Base-by-base conservation (phyloP, 2,888 invertebrate species). In the Coronaproctus castanopsis region DNA sequence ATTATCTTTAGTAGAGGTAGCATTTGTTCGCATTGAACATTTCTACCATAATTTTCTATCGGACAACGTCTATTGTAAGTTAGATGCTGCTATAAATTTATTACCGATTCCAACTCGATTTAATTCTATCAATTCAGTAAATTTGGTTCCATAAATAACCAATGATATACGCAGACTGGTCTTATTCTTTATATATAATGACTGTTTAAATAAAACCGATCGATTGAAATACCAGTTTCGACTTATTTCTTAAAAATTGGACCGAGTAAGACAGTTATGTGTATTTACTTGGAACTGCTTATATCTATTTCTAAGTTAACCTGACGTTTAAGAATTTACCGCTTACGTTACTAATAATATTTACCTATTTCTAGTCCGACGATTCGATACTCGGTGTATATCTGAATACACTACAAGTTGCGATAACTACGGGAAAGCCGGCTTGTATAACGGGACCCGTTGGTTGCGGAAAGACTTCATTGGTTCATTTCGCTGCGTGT, bases 391-490 rank as follows among this genome's bases (percentile, higher is more conserved):
- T 36, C 8, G 36, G 36, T 36, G 14, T 5, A 8, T 36, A 67
- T 64, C 61, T 68, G 48, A 63, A 62, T 24, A 65, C 62, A 22
- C 55, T 66, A 74, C 86, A 88, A 0, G 71, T 91, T 57, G 88
- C 86, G 5, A 80, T 91, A 14, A 81, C 85, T n/a, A 80, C 85
- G 58, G 81, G 81, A 67, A 80, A 79, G 72, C 78, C 86, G 3
- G 75, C 87, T 53, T 83, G 83, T 63, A 73, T 92, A 0, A 78
- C 84, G 71, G 95, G 95, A 0, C 85, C 90, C 0, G 89, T 96
- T 8, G 97, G 97, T 0, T 87, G 87, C 65, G 97, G 97, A 1
- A 98, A 98, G 75, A 93, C 96, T 0, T 81, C 84, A 0, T 70
- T 96, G 2, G 84, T 95, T 10, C 88, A 92, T 68, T 83, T 89